Evolutionary conservation across 2,888 invertebrate genomes (phyloP).

Genomic region (Acleris emargana): DNA sequence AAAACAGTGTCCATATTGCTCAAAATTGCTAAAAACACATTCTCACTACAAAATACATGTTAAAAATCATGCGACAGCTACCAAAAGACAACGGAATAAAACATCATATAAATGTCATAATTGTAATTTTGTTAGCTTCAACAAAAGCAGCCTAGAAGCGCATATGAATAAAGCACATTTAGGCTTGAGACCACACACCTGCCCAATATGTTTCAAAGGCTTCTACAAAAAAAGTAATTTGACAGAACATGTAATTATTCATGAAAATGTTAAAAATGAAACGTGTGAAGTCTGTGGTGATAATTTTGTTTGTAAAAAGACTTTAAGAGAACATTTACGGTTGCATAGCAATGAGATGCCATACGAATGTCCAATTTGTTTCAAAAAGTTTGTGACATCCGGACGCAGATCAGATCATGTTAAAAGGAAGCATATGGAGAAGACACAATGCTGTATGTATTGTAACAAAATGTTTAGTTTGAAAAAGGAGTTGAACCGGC

Average conservation of each 20-base stretch:
- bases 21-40: conserved; percentile 53
- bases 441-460: conserved; percentile 52
- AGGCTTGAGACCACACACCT: conserved; percentile 52
- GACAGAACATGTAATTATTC: conserved; percentile 53
- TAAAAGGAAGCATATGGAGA: conserved; percentile 59
- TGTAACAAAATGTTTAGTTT: conserved; percentile 65
- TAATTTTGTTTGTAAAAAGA: conserved; percentile 56
- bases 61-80: conserved; percentile 44
- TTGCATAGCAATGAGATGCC: conserved; percentile 59
- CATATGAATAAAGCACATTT: conserved; percentile 64
- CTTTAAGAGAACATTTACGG: conserved; percentile 57
- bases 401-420: conserved; percentile 62
- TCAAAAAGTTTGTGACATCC: conserved; percentile 56
- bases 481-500: conserved; percentile 60
- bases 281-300: conserved; percentile 64
- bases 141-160: conserved; percentile 56
- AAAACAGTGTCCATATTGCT: conserved; percentile 55
- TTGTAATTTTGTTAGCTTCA: conserved; percentile 54
- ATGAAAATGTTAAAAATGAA: conserved; percentile 50
- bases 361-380: conserved; percentile 58
- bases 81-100: conserved; percentile 44
- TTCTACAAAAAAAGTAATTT: conserved; percentile 64
- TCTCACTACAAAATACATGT: conserved; percentile 52
- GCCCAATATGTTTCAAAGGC: conserved; percentile 57
- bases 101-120: conserved; percentile 48